Evolutionary conservation across 2,888 invertebrate genomes (phyloP).

Genomic region (Bugula neritina): DNA sequence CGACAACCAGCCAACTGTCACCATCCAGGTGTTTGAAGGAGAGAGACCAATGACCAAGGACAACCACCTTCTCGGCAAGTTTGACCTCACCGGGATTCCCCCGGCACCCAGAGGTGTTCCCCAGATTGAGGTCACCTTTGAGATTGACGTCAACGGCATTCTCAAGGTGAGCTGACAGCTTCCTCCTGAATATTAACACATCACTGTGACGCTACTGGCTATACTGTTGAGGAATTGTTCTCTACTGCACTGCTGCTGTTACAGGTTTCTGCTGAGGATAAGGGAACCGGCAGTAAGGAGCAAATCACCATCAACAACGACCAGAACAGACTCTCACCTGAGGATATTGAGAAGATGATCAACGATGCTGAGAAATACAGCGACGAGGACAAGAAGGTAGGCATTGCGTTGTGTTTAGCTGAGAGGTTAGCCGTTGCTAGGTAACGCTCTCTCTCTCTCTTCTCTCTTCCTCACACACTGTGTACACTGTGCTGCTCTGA

Average conservation of each 20-base stretch:
- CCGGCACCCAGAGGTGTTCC: conserved; percentile 61
- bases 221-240: too few relatives aligned
- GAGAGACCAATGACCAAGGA: conserved; percentile 99
- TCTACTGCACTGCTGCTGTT: too few relatives aligned
- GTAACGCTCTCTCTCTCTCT: not conserved
- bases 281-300: conserved; percentile 96
- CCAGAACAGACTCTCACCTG: conserved; percentile 90
- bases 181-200: too few relatives aligned
- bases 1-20: conserved; percentile 97
- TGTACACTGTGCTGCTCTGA: too few relatives aligned
- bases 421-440: too few relatives aligned
- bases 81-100: conserved; percentile 93
- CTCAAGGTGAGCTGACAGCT: conserved; percentile 38
- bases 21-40: conserved; percentile 92
- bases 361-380: conserved; percentile 98
- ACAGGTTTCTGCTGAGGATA: conserved; percentile 85
- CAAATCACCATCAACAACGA: conserved; percentile 99
- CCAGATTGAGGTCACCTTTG: conserved; percentile 56
- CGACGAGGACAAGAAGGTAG: conserved; percentile 94
- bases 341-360: conserved; percentile 98
- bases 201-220: too few relatives aligned
- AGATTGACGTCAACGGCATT: conserved; percentile 58
- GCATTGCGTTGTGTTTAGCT: too few relatives aligned
- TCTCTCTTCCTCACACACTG: not conserved
- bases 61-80: conserved; percentile 96